A percentile compares a stretch with the other conserved stretches of the same genome.
These are phyloP conservation scores for Plecotus auritus DNA, from an alignment of 2,113 vertebrate species.

Conservation along the genomic window DNA sequence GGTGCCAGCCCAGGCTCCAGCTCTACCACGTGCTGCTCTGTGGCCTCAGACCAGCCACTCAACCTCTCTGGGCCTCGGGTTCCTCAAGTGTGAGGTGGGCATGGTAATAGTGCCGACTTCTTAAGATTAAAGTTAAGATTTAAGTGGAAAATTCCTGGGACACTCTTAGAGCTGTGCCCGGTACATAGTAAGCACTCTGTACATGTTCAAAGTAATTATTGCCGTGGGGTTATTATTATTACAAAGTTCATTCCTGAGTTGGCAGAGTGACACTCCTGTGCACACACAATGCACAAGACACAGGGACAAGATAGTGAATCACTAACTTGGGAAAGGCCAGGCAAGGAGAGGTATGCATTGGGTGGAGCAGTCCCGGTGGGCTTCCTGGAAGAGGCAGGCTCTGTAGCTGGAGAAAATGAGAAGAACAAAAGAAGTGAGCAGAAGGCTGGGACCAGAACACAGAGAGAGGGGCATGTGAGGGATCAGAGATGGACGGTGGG, in stretches of 20 bases:
- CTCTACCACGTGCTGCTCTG: neutral
- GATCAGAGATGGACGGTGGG: neutral
- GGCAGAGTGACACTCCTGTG: neutral
- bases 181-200: neutral
- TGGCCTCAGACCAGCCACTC: neutral
- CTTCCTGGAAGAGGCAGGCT: neutral
- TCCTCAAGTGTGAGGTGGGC: neutral
- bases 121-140: neutral
- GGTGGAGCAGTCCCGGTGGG: neutral
- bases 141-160: neutral
- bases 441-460: neutral
- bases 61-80: neutral
- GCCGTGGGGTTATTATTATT: neutral
- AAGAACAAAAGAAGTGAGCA: neutral
- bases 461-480: fast-evolving
- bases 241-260: neutral
- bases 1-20: neutral
- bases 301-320: fast-evolving
- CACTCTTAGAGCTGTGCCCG: neutral
- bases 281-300: fast-evolving
- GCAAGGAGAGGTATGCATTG: neutral
- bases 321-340: neutral
- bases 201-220: fast-evolving
- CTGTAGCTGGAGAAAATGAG: neutral
- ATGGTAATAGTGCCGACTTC: neutral